Percentiles rank a stretch among this genome's conserved stretches.
phyloP scores from a whole-genome alignment of 2,113 vertebrate species.

The Excalfactoria chinensis region DNA sequence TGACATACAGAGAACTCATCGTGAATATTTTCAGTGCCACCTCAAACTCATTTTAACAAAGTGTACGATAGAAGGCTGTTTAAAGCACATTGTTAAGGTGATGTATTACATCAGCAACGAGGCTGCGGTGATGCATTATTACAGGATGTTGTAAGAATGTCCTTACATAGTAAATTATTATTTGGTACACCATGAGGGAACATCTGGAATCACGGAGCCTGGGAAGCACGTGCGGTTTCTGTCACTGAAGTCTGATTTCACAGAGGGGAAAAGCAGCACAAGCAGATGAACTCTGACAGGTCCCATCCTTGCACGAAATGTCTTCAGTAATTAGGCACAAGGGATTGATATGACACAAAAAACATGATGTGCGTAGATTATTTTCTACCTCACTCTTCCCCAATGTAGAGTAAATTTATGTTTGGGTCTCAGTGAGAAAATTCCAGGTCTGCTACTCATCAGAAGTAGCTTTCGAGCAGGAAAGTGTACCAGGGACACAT shows the following conservation, averaged over 20 bases:
- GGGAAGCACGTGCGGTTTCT: background rate
- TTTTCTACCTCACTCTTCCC: background rate
- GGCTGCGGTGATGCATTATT: background rate
- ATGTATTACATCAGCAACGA: background rate
- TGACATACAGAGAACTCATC: background rate
- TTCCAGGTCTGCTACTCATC: background rate
- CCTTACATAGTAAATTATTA: background rate
- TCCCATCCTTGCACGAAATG: background rate
- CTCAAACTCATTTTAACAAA: constrained; percentile 28
- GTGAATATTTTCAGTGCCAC: background rate
- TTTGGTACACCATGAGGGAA: background rate
- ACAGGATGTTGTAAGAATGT: background rate
- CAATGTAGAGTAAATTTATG: background rate
- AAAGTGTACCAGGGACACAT: background rate
- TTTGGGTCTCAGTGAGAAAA: background rate
- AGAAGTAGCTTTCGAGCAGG: too few species aligned
- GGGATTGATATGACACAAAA: background rate
- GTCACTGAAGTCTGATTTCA: background rate
- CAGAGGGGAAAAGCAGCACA: background rate
- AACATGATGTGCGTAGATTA: background rate
- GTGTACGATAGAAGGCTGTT: background rate
- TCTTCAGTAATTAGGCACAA: background rate
- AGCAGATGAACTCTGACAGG: background rate
- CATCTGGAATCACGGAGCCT: background rate
- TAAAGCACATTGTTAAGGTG: background rate